Evolutionary conservation across 2,797 vertebrate genomes (phyloP).

Genomic region (Notamacropus eugenii): DNA sequence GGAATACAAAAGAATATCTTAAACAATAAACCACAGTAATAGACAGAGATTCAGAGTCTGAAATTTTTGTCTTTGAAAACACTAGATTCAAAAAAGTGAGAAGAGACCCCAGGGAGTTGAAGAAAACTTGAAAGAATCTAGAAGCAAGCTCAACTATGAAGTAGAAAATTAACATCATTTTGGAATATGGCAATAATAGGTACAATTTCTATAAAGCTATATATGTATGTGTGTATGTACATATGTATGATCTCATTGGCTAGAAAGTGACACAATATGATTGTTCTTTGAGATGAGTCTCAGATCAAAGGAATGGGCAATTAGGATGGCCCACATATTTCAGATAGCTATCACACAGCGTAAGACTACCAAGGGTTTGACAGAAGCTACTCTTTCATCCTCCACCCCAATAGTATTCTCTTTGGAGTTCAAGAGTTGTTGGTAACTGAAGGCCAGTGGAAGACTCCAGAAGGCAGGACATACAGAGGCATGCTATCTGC

Average conservation of each 20-base stretch:
- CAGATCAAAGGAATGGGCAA: not conserved
- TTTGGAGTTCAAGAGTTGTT: not conserved
- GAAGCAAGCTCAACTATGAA: not conserved
- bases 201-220: not conserved
- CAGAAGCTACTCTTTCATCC: not conserved
- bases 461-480: too few relatives aligned
- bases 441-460: not conserved
- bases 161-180: not conserved
- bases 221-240: not conserved
- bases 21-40: not conserved
- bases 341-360: not conserved
- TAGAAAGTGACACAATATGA: not conserved
- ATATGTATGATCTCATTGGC: not conserved
- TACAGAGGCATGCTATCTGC: not conserved
- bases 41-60: not conserved
- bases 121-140: not conserved
- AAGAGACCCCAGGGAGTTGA: not conserved
- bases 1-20: not conserved
- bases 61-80: conserved; percentile 10
- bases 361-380: not conserved
- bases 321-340: not conserved
- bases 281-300: not conserved
- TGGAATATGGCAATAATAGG: not conserved
- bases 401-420: not conserved
- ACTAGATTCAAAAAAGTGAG: conserved; percentile 31